Conservation (phyloP, 2,797 vertebrate genomes). For the Pelobates cultripes region DNA sequence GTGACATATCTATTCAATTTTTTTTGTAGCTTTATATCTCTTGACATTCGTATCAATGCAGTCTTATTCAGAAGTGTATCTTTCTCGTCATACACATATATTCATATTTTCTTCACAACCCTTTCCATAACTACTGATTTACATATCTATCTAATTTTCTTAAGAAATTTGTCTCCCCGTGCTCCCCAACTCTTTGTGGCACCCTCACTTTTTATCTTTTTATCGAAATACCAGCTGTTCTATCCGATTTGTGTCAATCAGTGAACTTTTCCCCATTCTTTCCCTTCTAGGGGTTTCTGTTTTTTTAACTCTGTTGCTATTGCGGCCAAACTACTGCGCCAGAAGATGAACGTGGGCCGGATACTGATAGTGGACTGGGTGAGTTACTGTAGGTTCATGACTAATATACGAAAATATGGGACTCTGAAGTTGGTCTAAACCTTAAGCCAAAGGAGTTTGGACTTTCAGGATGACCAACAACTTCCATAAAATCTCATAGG, state of each 20-base stretch:
- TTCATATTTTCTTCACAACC: no score
- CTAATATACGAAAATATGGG: background rate
- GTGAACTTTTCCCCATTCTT: slow-evolving; percentile 9
- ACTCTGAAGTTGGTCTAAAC: background rate
- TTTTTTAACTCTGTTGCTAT: slow-evolving; percentile 97
- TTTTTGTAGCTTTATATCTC: no score
- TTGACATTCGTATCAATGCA: no score
- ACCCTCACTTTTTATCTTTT: background rate
- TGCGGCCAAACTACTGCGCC: slow-evolving; percentile 90
- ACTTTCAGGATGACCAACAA: no score
- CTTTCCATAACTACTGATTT: no score
- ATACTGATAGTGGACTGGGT: slow-evolving; percentile 97
- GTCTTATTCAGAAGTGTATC: no score
- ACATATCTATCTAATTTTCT: no score
- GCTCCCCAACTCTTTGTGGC: no score
- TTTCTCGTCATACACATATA: no score
- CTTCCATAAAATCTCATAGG: no score
- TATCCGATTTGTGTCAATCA: slow-evolving; percentile 9
- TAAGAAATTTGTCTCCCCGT: no score
- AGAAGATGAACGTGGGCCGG: slow-evolving; percentile 90
- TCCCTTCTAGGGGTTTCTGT: slow-evolving; percentile 77
- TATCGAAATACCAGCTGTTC: background rate
- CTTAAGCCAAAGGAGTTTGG: background rate
- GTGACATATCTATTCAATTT: no score
- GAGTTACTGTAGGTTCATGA: slow-evolving; percentile 53